Evolutionary conservation across 2,113 vertebrate genomes (phyloP), one percentile per base, ranked within the genome.

Genomic region (Embiotoca jacksoni): DNA sequence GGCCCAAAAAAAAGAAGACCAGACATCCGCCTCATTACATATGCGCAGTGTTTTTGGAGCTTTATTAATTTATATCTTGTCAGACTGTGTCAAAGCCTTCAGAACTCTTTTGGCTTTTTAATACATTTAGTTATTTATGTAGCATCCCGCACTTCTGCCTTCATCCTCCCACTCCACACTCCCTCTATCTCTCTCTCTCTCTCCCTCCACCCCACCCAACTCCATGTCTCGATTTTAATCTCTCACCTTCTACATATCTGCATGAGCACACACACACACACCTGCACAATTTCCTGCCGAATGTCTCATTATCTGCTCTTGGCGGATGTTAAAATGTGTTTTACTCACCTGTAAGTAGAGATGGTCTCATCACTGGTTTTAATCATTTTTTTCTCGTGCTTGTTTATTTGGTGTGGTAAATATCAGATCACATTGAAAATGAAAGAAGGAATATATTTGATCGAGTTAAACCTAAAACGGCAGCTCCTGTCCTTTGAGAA

Each of bases 51-150:
- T 91, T 91, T 92, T 91, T 73, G 67, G 89, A 88, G 83, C 77
- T 84, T 92, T 91, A 91, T 93, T 93, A 87, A 92, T 92, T 91
- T 87, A 91, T 87, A 88, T 88, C 85, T 90, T 90, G 89, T 90
- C 91, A 91, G 85, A 75, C 80, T 84, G 36, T 13, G 65, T 62
- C 73, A 68, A 79, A 80, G 86, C 76, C 89, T 82, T 92, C 83
- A 79, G 79, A 92, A 86, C 44, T 83, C 78, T 69, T 87, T 64
- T 85, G 75, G 74, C 75, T 79, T 78, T 85, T 85, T 78, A 76
- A 82, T 74, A 33, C 71, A 83, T 91, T 91, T 86, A 90, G 91
- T 88, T 80, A 88, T 90, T 85, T 86, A 90, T 89, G 72, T 88
- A 53, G 32, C 72, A 46, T 56, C 44, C 44, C 13, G 3, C 62